A percentile compares a stretch with the other conserved stretches of the same genome.
Evolutionary conservation across 2,888 invertebrate species (phyloP).

Genomic region (Eilema caniola): DNA sequence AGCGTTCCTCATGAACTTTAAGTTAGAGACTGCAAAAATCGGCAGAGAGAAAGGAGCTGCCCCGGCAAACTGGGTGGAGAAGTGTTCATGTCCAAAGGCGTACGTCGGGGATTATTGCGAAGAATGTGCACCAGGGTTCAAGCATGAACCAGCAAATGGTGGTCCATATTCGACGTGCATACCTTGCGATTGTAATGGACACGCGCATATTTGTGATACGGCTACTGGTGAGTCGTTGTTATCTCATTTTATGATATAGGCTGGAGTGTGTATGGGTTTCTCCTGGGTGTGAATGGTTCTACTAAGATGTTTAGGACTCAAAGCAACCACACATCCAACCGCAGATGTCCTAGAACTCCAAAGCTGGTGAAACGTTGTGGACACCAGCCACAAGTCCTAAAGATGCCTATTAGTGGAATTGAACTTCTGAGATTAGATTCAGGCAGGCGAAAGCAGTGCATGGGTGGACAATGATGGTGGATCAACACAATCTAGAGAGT

Average conservation of each 20-base stretch:
- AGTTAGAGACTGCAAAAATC: slow-evolving; percentile 94
- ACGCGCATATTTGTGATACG: slow-evolving; percentile 98
- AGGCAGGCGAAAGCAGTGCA: too few species aligned
- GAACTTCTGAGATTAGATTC: too few species aligned
- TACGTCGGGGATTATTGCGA: slow-evolving; percentile 99
- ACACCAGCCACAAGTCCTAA: too few species aligned
- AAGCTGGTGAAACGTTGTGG: too few species aligned
- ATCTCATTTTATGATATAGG: neutral
- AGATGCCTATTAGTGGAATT: too few species aligned
- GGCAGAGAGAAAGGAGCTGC: slow-evolving; percentile 89
- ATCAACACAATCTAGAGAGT: too few species aligned
- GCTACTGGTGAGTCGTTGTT: slow-evolving; percentile 90
- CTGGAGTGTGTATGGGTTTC: neutral
- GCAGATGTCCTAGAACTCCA: too few species aligned
- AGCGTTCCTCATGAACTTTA: slow-evolving; percentile 96
- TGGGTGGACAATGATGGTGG: too few species aligned
- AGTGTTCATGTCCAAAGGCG: slow-evolving; percentile 95
- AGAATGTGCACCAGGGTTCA: slow-evolving; percentile 97
- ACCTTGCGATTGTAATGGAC: slow-evolving; percentile 98
- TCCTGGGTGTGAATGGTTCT: neutral
- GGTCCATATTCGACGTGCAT: slow-evolving; percentile 98
- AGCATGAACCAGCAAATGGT: slow-evolving; percentile 96
- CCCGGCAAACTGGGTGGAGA: slow-evolving; percentile 97
- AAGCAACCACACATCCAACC: too few species aligned
- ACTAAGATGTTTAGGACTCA: neutral